Base-by-base conservation (phyloP, 2,797 vertebrate species). In the Lindbergichthys nudifrons region DNA sequence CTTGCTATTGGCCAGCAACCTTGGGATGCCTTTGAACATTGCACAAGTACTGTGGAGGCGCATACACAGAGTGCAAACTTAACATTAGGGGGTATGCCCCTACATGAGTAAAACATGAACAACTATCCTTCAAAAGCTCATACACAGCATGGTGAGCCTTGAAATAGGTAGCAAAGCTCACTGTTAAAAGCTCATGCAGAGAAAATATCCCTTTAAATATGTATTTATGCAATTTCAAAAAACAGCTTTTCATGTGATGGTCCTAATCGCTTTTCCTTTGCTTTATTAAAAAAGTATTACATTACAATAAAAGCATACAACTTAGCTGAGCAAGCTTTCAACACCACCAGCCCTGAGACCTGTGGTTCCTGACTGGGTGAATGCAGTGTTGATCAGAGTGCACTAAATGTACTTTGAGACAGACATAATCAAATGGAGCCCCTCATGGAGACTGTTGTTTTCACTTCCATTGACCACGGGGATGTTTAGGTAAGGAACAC, bases 381-480 rank as follows among this genome's bases (percentile, higher is more conserved):
- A 79, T 50, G 51, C 45, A 5, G 45, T 45, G 52, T 69, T 65
- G 61, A 62, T 79, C 60, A 60, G 46, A 70, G 63, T 15, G 72
- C 75, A 79, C 75, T 47, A 21, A 58, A 75, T 41, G 30, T 53
- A 36, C 62, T 73, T 10, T 52, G 36, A 75, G 56, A 74, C 8
- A 18, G 63, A 77, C 47, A 56, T 46, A 50, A 41, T 78, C 65
- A 70, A 86, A 75, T 68, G 36, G 66, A 70, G 64, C 80, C 36
- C 50, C 58, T 70, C 58, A 68, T 52, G 48, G 57, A 70, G 54
- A 41, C 61, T 0, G 10, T 73, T 73, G 65, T 63, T 72, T 81
- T 68, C 59, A 75, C 39, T 74, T 79, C 66, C 72, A 80, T 83
- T 83, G 73, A 73, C 47, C 65, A 80, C 73, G 70, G 68, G 53